phyloP scores from a whole-genome alignment of 1,140 invertebrate genomes.

The Trissolcus basalis region DNA sequence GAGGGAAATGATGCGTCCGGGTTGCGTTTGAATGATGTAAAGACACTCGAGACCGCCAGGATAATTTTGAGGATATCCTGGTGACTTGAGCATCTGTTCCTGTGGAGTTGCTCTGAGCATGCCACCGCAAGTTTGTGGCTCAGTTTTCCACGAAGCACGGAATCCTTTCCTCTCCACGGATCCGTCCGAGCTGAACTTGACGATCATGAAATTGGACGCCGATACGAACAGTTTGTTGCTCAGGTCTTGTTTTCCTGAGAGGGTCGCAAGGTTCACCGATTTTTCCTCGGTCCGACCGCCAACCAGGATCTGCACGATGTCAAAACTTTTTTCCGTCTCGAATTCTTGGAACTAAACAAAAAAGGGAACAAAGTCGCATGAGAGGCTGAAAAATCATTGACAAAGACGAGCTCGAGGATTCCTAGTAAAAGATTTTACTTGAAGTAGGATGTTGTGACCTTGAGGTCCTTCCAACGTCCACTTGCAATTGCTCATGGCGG shows the following conservation, averaged over 20 bases:
- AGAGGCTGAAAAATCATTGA: too few species aligned
- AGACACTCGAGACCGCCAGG: constrained; percentile 96
- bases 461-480: constrained; percentile 98
- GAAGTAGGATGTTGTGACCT: constrained; percentile 93
- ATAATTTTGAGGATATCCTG: constrained; percentile 93
- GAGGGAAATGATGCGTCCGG: constrained; percentile 90
- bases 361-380: too few species aligned
- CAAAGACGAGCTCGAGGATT: too few species aligned
- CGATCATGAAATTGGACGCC: constrained; percentile 98
- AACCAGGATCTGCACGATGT: constrained; percentile 95
- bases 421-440: constrained; percentile 74
- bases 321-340: constrained; percentile 96
- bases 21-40: constrained; percentile 92
- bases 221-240: constrained; percentile 91
- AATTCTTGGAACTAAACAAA: constrained; percentile 98
- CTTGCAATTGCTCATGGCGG: constrained; percentile 92
- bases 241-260: constrained; percentile 92
- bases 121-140: constrained; percentile 92
- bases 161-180: constrained; percentile 96
- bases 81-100: constrained; percentile 89
- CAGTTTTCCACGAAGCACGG: constrained; percentile 94
- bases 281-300: constrained; percentile 96
- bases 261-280: constrained; percentile 90
- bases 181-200: constrained; percentile 96
- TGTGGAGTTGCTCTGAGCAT: constrained; percentile 87